Conservation (phyloP, 2,888 invertebrate species). For the Plagodis dolabraria region DNA sequence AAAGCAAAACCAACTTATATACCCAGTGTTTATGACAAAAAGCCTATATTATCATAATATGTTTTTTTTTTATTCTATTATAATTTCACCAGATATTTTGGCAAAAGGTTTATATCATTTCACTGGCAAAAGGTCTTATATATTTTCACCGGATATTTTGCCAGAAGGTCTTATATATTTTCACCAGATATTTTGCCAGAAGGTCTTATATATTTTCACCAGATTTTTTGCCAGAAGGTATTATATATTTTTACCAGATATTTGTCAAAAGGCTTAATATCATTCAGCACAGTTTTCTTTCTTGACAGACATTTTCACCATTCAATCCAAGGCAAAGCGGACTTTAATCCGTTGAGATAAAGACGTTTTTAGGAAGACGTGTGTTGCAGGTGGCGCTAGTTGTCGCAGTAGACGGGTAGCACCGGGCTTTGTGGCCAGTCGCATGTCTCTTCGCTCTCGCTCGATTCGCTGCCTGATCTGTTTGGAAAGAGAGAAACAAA, state of each 20-base stretch:
- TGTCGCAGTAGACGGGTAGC: slow-evolving; percentile 83
- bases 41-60: too few relatives aligned
- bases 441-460: slow-evolving; percentile 83
- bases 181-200: not conserved
- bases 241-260: not conserved
- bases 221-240: not conserved
- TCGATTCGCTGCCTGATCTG: slow-evolving; percentile 87
- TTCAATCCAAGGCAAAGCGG: not conserved
- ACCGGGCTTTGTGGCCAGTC: slow-evolving; percentile 88
- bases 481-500: slow-evolving; percentile 1
- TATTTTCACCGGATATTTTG: not conserved
- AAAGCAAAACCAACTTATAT: too few relatives aligned
- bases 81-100: not conserved
- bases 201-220: not conserved
- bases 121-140: too few relatives aligned
- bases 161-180: too few relatives aligned
- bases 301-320: not conserved
- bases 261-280: not conserved
- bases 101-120: too few relatives aligned
- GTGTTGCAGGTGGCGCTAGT: slow-evolving; percentile 41
- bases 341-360: not conserved
- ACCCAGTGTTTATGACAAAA: too few relatives aligned
- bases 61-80: too few relatives aligned
- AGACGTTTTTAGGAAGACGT: slow-evolving; percentile 17
- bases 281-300: not conserved